Conservation (phyloP, 2,113 vertebrate genomes). For the Rhinichthys klamathensis region DNA sequence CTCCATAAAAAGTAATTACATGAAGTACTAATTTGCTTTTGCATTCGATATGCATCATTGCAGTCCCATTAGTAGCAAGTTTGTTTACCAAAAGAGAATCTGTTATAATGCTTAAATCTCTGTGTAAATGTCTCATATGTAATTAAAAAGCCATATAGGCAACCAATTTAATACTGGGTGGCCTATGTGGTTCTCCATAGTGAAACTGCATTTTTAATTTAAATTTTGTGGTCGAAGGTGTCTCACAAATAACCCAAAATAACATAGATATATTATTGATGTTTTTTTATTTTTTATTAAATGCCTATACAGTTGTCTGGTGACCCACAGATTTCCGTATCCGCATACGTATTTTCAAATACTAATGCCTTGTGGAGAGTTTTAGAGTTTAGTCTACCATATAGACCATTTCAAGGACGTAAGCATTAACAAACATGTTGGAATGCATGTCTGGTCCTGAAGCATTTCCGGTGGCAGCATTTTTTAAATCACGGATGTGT, state of each 20-base stretch:
- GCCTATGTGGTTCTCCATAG: neutral
- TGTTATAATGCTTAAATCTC: conserved; percentile 2
- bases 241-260: neutral
- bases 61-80: conserved; percentile 17
- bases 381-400: no score
- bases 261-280: neutral
- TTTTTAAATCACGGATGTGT: no score
- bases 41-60: conserved; percentile 25
- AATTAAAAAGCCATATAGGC: conserved; percentile 3
- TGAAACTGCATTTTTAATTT: neutral
- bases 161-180: neutral
- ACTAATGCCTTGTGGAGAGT: no score
- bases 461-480: no score
- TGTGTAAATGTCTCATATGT: neutral
- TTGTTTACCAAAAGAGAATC: conserved; percentile 12
- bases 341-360: no score
- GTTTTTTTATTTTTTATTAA: neutral
- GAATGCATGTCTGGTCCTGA: no score
- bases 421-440: no score
- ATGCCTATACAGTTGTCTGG: neutral
- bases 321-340: neutral
- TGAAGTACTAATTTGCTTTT: conserved; percentile 4
- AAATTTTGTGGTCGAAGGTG: neutral
- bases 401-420: no score
- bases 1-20: conserved; percentile 25